A percentile compares a stretch with the other conserved stretches of the same genome.
Conservation (phyloP, 2,113 vertebrate species). For the Centropristis striata region DNA sequence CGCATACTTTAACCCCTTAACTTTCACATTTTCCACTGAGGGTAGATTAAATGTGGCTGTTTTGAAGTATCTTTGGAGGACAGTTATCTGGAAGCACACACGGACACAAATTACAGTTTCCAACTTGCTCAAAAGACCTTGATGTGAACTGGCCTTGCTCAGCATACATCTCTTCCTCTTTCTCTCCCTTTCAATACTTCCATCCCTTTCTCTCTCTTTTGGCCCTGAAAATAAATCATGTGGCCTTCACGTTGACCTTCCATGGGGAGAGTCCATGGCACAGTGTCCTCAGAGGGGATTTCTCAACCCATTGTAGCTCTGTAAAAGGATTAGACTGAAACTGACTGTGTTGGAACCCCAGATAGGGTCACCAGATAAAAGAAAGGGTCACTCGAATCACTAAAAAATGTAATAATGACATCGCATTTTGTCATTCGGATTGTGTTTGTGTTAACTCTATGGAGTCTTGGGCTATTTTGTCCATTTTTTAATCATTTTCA, state of each 20-base stretch:
- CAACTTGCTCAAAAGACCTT: slow-evolving; percentile 11
- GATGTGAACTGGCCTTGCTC: slow-evolving; percentile 4
- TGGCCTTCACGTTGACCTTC: slow-evolving; percentile 8
- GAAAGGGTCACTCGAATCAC: neutral
- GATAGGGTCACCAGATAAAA: neutral
- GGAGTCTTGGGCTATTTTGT: too few relatives aligned
- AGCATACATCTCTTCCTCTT: neutral
- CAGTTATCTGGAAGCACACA: neutral
- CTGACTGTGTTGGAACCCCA: too few relatives aligned
- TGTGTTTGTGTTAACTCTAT: neutral
- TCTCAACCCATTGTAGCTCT: slow-evolving; percentile 4
- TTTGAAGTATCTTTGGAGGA: neutral
- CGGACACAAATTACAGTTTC: neutral
- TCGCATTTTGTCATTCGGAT: neutral
- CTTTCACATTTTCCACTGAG: neutral
- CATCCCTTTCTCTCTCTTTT: neutral
- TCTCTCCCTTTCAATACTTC: neutral
- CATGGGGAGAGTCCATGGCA: neutral
- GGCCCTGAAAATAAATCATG: slow-evolving; percentile 6
- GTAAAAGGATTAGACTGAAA: neutral
- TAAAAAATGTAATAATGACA: neutral
- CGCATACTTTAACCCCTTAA: neutral
- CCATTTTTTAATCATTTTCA: too few relatives aligned
- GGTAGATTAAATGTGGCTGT: neutral
- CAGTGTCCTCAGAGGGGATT: neutral